These are phyloP conservation scores for Deladenus siricidicola DNA, from an alignment of 2,888 invertebrate genomes.

Conservation along the genomic window DNA sequence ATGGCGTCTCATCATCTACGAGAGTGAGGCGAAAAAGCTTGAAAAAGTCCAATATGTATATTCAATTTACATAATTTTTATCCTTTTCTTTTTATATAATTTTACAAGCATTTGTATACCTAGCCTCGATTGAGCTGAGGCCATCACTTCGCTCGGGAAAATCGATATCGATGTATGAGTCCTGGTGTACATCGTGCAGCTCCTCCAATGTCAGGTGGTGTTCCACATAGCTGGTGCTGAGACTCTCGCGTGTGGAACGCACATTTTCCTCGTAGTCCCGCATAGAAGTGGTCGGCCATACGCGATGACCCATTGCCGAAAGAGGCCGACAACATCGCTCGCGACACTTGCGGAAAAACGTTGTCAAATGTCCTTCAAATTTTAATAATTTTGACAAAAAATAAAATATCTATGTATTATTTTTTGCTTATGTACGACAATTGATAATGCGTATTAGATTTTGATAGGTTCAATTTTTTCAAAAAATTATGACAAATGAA, in stretches of 20 bases:
- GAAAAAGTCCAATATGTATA: too few relatives aligned
- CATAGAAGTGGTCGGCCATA: neutral
- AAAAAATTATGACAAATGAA: too few relatives aligned
- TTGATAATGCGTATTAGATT: too few relatives aligned
- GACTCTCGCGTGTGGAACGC: constrained; percentile 4
- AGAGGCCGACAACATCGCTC: too few relatives aligned
- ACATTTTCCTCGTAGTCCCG: constrained; percentile 4
- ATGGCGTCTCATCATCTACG: constrained; percentile 98
- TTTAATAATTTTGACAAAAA: too few relatives aligned
- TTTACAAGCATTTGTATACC: constrained; percentile 21
- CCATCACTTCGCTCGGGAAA: constrained; percentile 46
- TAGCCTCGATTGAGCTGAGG: constrained; percentile 41
- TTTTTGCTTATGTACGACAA: too few relatives aligned
- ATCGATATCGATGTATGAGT: constrained; percentile 43
- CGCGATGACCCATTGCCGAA: neutral
- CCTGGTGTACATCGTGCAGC: constrained; percentile 42
- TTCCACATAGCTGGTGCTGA: constrained; percentile 42
- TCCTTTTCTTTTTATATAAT: too few relatives aligned
- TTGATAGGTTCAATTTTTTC: too few relatives aligned
- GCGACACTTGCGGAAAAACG: too few relatives aligned
- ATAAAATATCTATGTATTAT: too few relatives aligned
- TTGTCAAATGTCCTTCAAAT: too few relatives aligned
- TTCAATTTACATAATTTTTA: too few relatives aligned
- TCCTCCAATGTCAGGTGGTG: constrained; percentile 42
- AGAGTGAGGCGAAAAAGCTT: constrained; percentile 68